Evolutionary conservation across 2,797 vertebrate species (phyloP).

Genomic region (Oophaga sylvatica): DNA sequence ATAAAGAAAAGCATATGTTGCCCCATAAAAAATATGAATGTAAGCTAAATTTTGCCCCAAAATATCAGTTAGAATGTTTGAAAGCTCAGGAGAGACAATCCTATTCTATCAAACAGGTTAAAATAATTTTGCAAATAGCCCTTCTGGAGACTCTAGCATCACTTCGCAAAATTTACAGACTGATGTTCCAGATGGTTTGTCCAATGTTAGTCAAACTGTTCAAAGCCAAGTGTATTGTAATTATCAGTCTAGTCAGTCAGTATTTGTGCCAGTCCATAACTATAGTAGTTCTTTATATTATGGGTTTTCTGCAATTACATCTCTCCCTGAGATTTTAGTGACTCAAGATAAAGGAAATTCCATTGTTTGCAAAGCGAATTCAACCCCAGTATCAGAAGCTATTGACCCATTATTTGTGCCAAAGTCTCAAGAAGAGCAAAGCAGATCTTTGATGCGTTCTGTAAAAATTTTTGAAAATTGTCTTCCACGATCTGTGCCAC

Average conservation of each 20-base stretch:
- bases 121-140: constrained; percentile 75
- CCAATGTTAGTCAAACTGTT: constrained; percentile 74
- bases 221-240: constrained; percentile 69
- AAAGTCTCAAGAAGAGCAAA: constrained; percentile 74
- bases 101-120: constrained; percentile 74
- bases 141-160: constrained; percentile 72
- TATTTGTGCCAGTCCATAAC: constrained; percentile 77
- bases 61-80: constrained; percentile 89
- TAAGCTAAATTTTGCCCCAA: constrained; percentile 83
- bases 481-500: constrained; percentile 71
- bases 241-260: constrained; percentile 73
- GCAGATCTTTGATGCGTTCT: constrained; percentile 70
- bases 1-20: constrained; percentile 61
- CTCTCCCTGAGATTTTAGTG: constrained; percentile 92
- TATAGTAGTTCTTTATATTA: constrained; percentile 77
- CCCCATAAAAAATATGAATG: constrained; percentile 62
- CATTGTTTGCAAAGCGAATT: constrained; percentile 74
- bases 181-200: constrained; percentile 74
- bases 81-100: constrained; percentile 77
- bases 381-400: constrained; percentile 67
- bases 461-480: constrained; percentile 71
- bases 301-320: constrained; percentile 74
- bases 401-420: constrained; percentile 74
- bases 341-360: constrained; percentile 87
- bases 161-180: constrained; percentile 68